phyloP scores from a whole-genome alignment of 2,888 invertebrate genomes.

The Nebria brevicollis region DNA sequence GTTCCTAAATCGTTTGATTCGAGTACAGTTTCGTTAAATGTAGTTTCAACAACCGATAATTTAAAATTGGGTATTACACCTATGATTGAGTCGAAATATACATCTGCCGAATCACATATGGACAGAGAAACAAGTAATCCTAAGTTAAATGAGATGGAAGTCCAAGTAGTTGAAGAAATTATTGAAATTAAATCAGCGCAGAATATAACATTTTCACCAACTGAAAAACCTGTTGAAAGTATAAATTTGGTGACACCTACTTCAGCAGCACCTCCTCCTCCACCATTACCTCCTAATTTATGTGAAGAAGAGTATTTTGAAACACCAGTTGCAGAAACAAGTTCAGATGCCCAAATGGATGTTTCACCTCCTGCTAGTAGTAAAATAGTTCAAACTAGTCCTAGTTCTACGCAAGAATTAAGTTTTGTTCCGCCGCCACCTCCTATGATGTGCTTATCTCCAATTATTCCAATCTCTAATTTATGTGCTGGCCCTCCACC shows the following conservation, averaged over 20 bases:
- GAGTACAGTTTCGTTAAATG: neutral
- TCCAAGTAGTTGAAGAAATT: neutral
- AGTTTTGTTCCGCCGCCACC: conserved; percentile 22
- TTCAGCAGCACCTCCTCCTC: no score
- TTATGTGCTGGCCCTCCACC: conserved; percentile 48
- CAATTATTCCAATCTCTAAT: conserved; percentile 50
- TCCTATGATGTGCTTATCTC: conserved; percentile 49
- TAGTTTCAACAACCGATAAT: neutral
- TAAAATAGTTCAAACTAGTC: neutral
- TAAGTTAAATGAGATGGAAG: neutral
- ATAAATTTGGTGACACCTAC: neutral
- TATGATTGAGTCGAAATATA: neutral
- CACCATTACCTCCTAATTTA: no score
- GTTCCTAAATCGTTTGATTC: neutral
- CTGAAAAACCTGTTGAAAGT: neutral
- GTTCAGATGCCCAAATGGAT: no score
- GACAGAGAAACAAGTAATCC: neutral
- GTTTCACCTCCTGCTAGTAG: neutral
- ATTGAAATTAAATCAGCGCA: neutral
- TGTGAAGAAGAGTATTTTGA: no score
- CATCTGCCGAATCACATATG: neutral
- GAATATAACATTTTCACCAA: neutral
- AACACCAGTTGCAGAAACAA: no score
- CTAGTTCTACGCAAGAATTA: neutral
- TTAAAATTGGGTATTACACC: neutral